These are phyloP conservation scores for Steinernema khuongi DNA, from an alignment of 1,140 invertebrate species.

Conservation along the genomic window DNA sequence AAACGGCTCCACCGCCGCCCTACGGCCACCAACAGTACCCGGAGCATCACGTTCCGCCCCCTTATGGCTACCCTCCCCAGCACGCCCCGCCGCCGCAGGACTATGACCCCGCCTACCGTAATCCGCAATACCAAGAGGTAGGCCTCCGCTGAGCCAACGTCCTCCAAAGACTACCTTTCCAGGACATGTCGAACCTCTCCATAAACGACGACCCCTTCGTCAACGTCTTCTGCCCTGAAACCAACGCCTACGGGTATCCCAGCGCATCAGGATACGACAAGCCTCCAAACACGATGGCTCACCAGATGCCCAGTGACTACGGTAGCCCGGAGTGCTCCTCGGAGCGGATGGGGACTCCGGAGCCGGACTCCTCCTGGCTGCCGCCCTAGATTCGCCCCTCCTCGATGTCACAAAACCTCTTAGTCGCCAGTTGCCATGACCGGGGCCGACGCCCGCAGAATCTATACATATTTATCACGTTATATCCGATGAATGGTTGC, in stretches of 20 bases:
- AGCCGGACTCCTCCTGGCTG: background rate
- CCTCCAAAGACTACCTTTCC: background rate
- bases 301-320: background rate
- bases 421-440: constrained; percentile 9
- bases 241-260: background rate
- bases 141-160: background rate
- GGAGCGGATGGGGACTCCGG: background rate
- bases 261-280: background rate
- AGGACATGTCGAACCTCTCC: constrained; percentile 8
- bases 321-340: background rate
- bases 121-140: background rate
- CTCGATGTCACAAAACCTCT: background rate
- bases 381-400: background rate
- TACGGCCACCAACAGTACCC: background rate
- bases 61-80: background rate
- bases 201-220: constrained; percentile 1
- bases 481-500: background rate
- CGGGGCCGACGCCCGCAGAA: background rate
- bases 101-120: background rate
- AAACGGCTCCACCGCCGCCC: background rate
- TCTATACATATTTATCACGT: background rate
- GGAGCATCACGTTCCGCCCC: background rate
- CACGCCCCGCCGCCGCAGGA: background rate
- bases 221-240: background rate
- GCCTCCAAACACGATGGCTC: background rate